phyloP scores from a whole-genome alignment of 2,888 invertebrate species.

The Drosophila robusta region DNA sequence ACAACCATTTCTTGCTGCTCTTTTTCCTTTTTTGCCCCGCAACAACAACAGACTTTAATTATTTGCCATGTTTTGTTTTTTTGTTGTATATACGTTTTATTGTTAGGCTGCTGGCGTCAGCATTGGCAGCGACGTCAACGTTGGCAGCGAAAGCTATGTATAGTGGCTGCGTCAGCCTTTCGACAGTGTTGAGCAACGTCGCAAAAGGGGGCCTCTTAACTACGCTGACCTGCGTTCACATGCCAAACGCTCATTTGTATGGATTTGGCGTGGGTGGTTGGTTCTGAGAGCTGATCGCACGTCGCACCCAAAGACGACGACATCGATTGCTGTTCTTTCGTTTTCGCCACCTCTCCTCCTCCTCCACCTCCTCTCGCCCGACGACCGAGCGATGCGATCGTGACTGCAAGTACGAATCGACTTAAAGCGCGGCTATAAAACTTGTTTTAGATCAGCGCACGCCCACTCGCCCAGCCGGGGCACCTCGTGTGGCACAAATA shows the following conservation, averaged over 20 bases:
- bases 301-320: constrained; percentile 5
- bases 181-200: constrained; percentile 48
- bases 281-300: constrained; percentile 23
- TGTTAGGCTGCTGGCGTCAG: constrained; percentile 31
- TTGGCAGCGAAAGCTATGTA: constrained; percentile 10
- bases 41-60: constrained; percentile 24
- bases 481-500: constrained; percentile 9
- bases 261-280: constrained; percentile 56
- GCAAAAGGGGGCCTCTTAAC: constrained; percentile 14
- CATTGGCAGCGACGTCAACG: constrained; percentile 19
- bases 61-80: constrained; percentile 36
- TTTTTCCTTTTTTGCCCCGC: constrained; percentile 55
- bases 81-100: constrained; percentile 27
- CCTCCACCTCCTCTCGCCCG: background rate
- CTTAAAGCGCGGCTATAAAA: constrained; percentile 50
- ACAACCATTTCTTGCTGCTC: constrained; percentile 46
- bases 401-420: constrained; percentile 54
- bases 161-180: constrained; percentile 44
- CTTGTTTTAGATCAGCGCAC: constrained; percentile 59
- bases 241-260: constrained; percentile 61
- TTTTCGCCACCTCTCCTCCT: background rate
- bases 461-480: constrained; percentile 44
- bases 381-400: constrained; percentile 39
- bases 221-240: constrained; percentile 2
- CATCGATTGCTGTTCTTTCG: constrained; percentile 4